A percentile compares a stretch with the other conserved stretches of the same genome.
phyloP scores from a whole-genome alignment of 2,113 vertebrate genomes.

The Channa maculata region DNA sequence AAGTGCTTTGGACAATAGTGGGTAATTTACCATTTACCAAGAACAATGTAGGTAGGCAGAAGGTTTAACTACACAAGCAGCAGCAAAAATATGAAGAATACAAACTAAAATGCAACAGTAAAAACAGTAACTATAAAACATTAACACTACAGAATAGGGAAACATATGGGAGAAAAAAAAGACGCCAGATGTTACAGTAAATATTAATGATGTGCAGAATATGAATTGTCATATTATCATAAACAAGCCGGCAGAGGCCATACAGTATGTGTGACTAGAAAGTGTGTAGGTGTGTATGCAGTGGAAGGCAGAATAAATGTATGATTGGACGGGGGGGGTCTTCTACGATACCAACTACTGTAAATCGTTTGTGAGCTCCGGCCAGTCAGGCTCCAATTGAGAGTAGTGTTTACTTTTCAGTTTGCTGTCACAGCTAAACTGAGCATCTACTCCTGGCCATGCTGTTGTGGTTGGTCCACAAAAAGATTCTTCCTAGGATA shows the following conservation, averaged over 20 bases:
- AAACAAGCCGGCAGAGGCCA: conserved; percentile 33
- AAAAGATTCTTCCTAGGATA: conserved; percentile 3
- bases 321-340: not conserved
- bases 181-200: conserved; percentile 49
- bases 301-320: not conserved
- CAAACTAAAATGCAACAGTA: no score
- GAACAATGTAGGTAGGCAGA: no score
- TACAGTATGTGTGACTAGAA: conserved; percentile 10
- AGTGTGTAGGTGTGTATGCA: conserved; percentile 12
- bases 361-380: conserved; percentile 21
- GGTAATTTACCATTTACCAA: no score
- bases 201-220: conserved; percentile 60
- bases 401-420: conserved; percentile 1
- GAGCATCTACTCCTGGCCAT: conserved; percentile 4
- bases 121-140: not conserved
- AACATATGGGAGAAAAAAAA: conserved; percentile 42
- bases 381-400: conserved; percentile 16
- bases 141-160: not conserved
- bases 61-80: no score
- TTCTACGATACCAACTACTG: not conserved
- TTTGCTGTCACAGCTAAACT: conserved; percentile 36
- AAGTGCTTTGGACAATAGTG: no score
- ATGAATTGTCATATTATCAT: conserved; percentile 35
- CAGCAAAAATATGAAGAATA: no score
- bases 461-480: not conserved